Conservation (phyloP, 2,888 invertebrate species). For the Capitulum mitella region DNA sequence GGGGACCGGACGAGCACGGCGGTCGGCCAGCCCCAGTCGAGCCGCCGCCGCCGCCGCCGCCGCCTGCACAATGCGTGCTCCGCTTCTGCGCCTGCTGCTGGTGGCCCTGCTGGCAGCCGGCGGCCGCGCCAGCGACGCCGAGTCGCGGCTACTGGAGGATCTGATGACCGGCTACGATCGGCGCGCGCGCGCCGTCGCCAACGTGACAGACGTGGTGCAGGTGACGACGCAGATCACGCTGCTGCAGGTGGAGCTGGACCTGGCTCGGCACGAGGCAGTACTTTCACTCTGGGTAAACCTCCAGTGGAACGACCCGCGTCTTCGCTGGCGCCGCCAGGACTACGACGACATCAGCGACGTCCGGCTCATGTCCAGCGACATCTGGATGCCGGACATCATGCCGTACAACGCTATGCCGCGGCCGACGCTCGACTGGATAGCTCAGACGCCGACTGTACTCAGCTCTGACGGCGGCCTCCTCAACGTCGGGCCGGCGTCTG, state of each 20-base stretch:
- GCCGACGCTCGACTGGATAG: neutral
- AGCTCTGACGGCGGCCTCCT: neutral
- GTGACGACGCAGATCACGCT: neutral
- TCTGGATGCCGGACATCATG: constrained; percentile 52
- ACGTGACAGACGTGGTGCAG: neutral
- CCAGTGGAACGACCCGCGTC: constrained; percentile 50
- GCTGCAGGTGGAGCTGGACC: neutral
- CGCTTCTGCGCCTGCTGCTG: neutral
- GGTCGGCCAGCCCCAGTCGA: neutral
- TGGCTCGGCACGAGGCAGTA: neutral
- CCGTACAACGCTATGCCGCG: constrained; percentile 47
- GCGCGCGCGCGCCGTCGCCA: neutral
- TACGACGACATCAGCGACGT: constrained; percentile 48
- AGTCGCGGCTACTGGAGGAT: neutral
- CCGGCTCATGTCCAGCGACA: constrained; percentile 49
- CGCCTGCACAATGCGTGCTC: neutral
- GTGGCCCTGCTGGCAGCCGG: neutral
- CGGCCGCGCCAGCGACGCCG: neutral
- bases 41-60: neutral
- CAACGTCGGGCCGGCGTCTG: neutral
- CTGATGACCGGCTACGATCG: neutral
- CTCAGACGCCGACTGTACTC: neutral
- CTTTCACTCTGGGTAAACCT: neutral
- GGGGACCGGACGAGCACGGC: too few species aligned
- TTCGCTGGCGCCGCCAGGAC: constrained; percentile 48